These are phyloP conservation scores for Aleadryas rufinucha DNA, from an alignment of 2,113 vertebrate genomes.

Conservation along the genomic window DNA sequence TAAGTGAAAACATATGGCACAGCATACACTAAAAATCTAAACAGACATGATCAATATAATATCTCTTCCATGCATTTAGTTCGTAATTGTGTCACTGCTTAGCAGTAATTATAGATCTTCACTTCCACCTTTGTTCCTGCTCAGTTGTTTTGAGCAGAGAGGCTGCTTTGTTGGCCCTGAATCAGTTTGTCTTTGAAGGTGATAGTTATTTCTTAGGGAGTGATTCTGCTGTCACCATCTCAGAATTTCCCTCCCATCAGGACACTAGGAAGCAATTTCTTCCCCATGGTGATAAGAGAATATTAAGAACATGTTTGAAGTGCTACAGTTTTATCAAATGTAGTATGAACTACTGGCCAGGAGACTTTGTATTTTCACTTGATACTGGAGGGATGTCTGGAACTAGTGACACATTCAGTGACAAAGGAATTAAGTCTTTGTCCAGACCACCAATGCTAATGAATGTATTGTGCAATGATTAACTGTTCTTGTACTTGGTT, in stretches of 20 bases:
- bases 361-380: neutral
- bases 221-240: neutral
- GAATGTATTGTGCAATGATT: conserved; percentile 26
- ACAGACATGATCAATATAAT: neutral
- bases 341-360: neutral
- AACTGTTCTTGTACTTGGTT: conserved; percentile 22
- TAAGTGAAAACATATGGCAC: conserved; percentile 30
- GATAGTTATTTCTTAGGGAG: neutral
- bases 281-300: neutral
- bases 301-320: neutral
- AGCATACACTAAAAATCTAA: neutral
- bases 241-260: neutral
- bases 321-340: neutral
- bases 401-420: neutral
- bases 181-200: neutral
- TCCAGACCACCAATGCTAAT: neutral
- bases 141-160: neutral
- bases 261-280: neutral
- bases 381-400: neutral
- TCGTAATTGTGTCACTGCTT: neutral
- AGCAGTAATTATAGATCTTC: neutral
- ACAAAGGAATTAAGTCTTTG: neutral
- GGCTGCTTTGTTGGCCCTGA: neutral
- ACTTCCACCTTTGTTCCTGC: neutral
- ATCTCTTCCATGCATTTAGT: neutral